These are phyloP conservation scores for Sebastes kiyomatsui DNA, from an alignment of 2,797 vertebrate genomes.

Conservation along the genomic window DNA sequence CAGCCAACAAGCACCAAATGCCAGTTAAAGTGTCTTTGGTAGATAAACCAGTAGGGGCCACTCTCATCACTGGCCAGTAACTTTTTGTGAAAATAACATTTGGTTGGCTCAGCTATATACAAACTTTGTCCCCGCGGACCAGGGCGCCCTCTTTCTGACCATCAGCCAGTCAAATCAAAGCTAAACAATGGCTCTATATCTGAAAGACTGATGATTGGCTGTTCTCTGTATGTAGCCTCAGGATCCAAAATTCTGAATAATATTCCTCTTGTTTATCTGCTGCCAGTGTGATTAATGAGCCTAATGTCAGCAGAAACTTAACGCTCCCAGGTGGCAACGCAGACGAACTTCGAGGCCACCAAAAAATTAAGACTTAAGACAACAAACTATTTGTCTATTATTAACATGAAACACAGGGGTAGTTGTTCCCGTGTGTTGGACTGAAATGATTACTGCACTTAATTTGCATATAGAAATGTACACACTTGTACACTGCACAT, in stretches of 20 bases:
- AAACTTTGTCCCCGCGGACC: conserved; percentile 14
- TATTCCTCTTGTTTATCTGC: conserved; percentile 12
- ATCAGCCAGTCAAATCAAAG: conserved; percentile 23
- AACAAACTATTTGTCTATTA: neutral
- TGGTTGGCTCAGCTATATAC: conserved; percentile 4
- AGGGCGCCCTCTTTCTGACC: neutral
- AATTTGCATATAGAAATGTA: neutral
- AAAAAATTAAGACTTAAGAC: neutral
- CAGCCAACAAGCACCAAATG: conserved; percentile 17
- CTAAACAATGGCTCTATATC: conserved; percentile 26
- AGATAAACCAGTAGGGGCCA: neutral
- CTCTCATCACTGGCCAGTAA: conserved; percentile 3
- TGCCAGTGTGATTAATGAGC: conserved; percentile 31
- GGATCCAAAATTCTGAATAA: conserved; percentile 3
- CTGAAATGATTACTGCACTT: neutral
- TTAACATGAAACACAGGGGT: neutral
- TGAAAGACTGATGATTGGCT: conserved; percentile 10
- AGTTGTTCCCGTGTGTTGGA: neutral
- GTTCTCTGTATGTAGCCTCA: neutral
- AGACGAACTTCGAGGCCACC: neutral
- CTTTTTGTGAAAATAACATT: conserved; percentile 25
- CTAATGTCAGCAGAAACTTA: conserved; percentile 19
- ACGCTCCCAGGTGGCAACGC: neutral
- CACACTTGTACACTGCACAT: neutral
- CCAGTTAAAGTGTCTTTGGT: neutral